Conservation (phyloP, 2,113 vertebrate species). For the Andinoacara biseriatus region DNA sequence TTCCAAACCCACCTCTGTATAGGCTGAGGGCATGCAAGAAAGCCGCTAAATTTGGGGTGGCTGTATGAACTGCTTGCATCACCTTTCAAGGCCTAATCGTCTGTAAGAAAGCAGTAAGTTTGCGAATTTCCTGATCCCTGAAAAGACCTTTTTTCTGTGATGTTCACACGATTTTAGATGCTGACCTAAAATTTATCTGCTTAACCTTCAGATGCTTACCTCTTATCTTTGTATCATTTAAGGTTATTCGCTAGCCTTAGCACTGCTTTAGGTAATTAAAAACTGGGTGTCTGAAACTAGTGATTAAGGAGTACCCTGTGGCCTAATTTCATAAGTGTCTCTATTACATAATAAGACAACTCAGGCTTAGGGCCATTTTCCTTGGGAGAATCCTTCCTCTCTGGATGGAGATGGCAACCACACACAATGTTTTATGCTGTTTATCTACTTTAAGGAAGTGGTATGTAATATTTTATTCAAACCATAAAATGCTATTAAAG, state of each 20-base stretch:
- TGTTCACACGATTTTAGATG: background rate
- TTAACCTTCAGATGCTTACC: background rate
- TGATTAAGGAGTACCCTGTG: background rate
- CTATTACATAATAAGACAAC: constrained; percentile 62
- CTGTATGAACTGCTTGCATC: background rate
- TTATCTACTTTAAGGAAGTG: background rate
- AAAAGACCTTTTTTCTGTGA: background rate
- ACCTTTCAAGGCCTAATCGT: background rate
- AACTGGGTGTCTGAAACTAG: background rate
- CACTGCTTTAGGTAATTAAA: background rate
- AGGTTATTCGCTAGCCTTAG: background rate
- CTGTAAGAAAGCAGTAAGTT: background rate
- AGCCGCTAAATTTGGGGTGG: background rate
- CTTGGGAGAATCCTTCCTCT: constrained; percentile 42
- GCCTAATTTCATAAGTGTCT: constrained; percentile 35
- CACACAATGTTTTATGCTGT: background rate
- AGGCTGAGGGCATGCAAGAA: background rate
- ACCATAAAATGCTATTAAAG: background rate
- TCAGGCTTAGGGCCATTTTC: constrained; percentile 15
- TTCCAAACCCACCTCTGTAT: background rate
- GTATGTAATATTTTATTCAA: constrained; percentile 13
- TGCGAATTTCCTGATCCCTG: background rate
- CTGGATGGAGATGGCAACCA: background rate
- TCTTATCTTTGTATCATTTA: background rate
- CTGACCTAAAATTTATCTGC: background rate